Evolutionary conservation across 1,140 invertebrate genomes (phyloP).

Genomic region (Proales similis): DNA sequence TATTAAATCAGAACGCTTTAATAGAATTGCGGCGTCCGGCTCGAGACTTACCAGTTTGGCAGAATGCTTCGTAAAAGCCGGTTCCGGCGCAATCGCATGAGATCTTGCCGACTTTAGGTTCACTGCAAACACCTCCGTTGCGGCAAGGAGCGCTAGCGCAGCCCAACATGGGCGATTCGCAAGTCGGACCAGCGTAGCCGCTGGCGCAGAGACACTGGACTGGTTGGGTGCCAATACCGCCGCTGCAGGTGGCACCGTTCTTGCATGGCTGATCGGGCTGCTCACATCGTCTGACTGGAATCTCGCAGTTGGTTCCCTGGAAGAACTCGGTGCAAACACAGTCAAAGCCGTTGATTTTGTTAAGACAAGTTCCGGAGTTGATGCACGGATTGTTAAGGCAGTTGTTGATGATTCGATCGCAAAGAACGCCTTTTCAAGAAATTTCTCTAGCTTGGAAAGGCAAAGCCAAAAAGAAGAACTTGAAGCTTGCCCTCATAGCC

Average conservation of each 20-base stretch:
- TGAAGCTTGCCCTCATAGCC: constrained; percentile 44
- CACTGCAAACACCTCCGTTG: constrained; percentile 28
- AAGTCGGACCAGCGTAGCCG: constrained; percentile 54
- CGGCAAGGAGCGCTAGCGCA: constrained; percentile 16
- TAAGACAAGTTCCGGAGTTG: constrained; percentile 28
- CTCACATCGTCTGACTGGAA: neutral
- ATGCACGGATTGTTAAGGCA: constrained; percentile 40
- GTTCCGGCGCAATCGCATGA: no score
- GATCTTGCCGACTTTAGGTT: no score
- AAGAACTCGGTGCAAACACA: neutral
- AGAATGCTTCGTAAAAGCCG: no score
- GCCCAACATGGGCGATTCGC: constrained; percentile 42
- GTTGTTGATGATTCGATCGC: neutral
- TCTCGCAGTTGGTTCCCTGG: neutral
- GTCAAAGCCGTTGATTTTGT: constrained; percentile 39
- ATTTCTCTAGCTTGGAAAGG: neutral
- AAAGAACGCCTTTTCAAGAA: constrained; percentile 1
- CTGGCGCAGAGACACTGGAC: constrained; percentile 71
- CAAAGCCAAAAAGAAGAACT: neutral
- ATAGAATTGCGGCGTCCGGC: no score
- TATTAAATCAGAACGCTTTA: no score
- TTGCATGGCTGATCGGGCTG: constrained; percentile 49
- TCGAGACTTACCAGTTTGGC: no score
- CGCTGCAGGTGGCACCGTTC: constrained; percentile 62
- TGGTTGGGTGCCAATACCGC: neutral